Evolutionary conservation across 1,140 invertebrate species (phyloP), one percentile per base, ranked within the genome.

Genomic region (Pomacea maculata): DNA sequence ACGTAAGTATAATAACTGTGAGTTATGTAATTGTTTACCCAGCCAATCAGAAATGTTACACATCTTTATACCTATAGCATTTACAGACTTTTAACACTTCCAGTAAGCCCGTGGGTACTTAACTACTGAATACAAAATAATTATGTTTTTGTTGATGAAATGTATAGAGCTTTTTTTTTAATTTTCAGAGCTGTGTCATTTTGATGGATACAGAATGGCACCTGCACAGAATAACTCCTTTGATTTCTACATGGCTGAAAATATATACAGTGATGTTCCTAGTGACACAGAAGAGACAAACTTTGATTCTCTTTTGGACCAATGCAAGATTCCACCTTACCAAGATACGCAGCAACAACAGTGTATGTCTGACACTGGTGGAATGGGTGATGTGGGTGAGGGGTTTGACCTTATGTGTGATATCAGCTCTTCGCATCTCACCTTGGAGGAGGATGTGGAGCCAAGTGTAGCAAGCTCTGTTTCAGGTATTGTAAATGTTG

Each of bases 131-230:
- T 21, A 45, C 0, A 29, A 45, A 45, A 73, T 11, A 12, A 45
- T 29, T 9, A 45, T 25, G 10, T 45, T 45, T 45, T 45, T 73
- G 3, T n/a, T 10, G 11, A 14, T 75, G 54, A 75, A 57, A 19
- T 64, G 12, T 25, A 2, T 76, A 14, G 9, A 65, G 21, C 9
- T 74, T 21, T 74, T 19, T 52, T 19, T 75, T 17, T 75, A 52
- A 45, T 45, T 72, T 34, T 72, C 77, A 78, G 77, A 67, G n/a
- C 77, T 78, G 77, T 71, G 70, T 67, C 77, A 78, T 29, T 78
- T 78, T 78, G 77, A 78, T 45, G 67, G 77, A 67, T 78, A n/a
- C 67, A 78, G 77, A 29, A 78, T 78, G 77, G 77, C 77, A 19
- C 77, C 77, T 17, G 65, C 77, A 55, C 65, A 71, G 34, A 78